Evolutionary conservation across 2,888 invertebrate species (phyloP), one percentile per base, ranked within the genome.

Genomic region (Agonopterix alstromeriana): DNA sequence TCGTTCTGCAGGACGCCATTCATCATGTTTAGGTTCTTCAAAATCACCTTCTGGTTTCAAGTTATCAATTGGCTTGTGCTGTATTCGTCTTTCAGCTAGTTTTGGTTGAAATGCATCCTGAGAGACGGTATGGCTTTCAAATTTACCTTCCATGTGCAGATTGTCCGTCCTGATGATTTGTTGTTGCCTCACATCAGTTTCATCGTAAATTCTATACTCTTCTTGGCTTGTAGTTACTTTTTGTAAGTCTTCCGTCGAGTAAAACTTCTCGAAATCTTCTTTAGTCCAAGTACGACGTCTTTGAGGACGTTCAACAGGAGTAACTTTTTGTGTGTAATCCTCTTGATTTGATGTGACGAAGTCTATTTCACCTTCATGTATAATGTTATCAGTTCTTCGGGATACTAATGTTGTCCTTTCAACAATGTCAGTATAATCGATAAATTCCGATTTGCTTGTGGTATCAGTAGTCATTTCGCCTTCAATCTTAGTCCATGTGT

Each of bases 401-500:
- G 88, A 81, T 35, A 92, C 87, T 50, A 91, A 80, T 50, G 90
- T 91, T 17, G 92, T 91, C 55, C 90, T 89, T 72, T 93, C 91
- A 3, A 89, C 85, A 43, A 73, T 79, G 49, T 86, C 82, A 10
- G 90, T 91, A 63, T 91, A 91, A 72, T 93, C 92, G 49, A 93
- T 82, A 63, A 89, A 94, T 76, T 94, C 93, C 0, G 91, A 89
- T 70, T 90, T 88, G 46, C 84, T 90, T 11, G 94, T 94, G 3
- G 94, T 94, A 60, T 93, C 93, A 42, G 92, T 91, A 42, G 77
- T 90, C 77, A 94, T 92, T 49, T 94, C 94, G 35, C 94, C 94
- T 78, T 94, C 94, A 43, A 94, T 82, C 74, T 94, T 94, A 0
- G 94, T 94, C 90, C 92, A 94, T 1, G 94, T 95, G 64, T 94